phyloP scores from a whole-genome alignment of 2,888 invertebrate genomes.

The Ernsta delagoae region DNA sequence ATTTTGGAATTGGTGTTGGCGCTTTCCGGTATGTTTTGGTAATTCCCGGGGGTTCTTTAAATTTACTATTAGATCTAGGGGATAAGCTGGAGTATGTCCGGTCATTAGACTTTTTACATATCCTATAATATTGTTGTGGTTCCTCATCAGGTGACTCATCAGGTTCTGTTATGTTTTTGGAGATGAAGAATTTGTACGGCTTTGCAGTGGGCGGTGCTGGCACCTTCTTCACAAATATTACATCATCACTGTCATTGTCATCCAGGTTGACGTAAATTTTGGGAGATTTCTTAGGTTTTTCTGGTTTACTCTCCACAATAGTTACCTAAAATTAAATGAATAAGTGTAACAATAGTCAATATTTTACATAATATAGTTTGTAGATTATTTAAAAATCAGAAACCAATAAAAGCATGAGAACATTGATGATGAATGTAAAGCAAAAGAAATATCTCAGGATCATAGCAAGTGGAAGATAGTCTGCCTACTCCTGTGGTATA shows the following conservation, averaged over 20 bases:
- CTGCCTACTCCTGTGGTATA: too few relatives aligned
- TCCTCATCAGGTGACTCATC: slow-evolving; percentile 52
- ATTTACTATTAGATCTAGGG: slow-evolving; percentile 63
- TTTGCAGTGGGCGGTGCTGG: slow-evolving; percentile 56
- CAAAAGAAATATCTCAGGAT: too few relatives aligned
- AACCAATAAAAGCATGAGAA: too few relatives aligned
- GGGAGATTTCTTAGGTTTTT: slow-evolving; percentile 55
- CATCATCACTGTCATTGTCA: slow-evolving; percentile 57
- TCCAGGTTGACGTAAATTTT: slow-evolving; percentile 68
- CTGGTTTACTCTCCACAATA: slow-evolving; percentile 61
- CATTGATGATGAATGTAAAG: too few relatives aligned
- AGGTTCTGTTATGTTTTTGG: slow-evolving; percentile 49
- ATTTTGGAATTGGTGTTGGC: slow-evolving; percentile 61
- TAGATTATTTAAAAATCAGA: neutral
- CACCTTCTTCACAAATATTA: slow-evolving; percentile 72
- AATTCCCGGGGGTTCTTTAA: slow-evolving; percentile 68
- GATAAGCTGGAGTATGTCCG: slow-evolving; percentile 51
- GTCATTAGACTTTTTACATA: slow-evolving; percentile 60
- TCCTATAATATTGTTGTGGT: slow-evolving; percentile 58
- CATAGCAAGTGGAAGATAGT: too few relatives aligned
- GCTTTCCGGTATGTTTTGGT: slow-evolving; percentile 68
- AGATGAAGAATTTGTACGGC: slow-evolving; percentile 62
- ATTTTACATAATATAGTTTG: neutral
- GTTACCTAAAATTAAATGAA: slow-evolving; percentile 59
- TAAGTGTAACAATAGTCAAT: neutral